Conservation (phyloP, 2,888 invertebrate genomes). For the Aphodius sticticus region DNA sequence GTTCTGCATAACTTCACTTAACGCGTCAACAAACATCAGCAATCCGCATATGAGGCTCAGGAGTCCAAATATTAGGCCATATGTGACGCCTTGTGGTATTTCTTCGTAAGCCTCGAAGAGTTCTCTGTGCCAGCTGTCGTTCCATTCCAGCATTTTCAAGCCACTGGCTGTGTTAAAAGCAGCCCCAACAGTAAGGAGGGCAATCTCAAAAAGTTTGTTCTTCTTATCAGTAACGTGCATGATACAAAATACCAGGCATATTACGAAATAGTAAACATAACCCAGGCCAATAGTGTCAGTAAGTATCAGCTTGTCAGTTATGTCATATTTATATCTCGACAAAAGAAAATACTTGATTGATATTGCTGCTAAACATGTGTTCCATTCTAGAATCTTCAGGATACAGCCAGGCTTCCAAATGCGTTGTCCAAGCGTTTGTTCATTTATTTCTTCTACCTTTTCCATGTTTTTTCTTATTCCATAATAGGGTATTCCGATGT, state of each 20-base stretch:
- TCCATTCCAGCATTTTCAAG: not conserved
- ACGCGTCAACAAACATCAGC: not conserved
- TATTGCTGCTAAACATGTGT: not conserved
- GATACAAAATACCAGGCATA: not conserved
- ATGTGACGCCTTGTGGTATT: not conserved
- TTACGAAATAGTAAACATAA: not conserved
- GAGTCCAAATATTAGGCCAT: not conserved
- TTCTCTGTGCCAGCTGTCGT: not conserved
- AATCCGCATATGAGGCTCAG: not conserved
- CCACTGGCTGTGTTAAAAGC: slow-evolving; percentile 19
- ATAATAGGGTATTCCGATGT: too few relatives aligned
- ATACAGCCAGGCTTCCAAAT: not conserved
- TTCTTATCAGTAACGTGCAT: slow-evolving; percentile 20
- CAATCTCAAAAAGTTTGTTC: slow-evolving; percentile 16
- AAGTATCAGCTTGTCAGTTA: not conserved
- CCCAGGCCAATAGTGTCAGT: not conserved
- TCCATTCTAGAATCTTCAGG: not conserved
- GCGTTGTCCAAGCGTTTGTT: not conserved
- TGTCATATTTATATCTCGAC: not conserved
- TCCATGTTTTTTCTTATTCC: not conserved
- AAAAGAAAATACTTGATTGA: not conserved
- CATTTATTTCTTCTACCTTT: not conserved
- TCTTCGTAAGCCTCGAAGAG: not conserved
- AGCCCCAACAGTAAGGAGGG: slow-evolving; percentile 13
- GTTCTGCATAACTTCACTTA: not conserved